Evolutionary conservation across 2,113 vertebrate species (phyloP), one percentile per base, ranked within the genome.

Genomic region (Chloebia gouldiae): DNA sequence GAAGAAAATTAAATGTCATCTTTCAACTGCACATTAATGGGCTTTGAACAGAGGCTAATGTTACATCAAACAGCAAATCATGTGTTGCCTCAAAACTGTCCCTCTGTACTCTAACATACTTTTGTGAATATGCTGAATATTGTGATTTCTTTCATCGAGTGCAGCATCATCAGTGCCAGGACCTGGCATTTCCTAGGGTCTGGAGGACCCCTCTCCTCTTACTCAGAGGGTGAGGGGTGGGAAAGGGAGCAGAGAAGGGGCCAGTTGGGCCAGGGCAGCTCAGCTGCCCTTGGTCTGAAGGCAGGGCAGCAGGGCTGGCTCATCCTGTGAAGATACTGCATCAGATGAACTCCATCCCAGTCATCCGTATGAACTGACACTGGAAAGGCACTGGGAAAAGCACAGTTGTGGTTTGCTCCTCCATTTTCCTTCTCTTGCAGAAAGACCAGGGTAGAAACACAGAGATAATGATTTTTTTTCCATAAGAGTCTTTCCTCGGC

Each of bases 181-280:
- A 59, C 8, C n/a, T 49, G 49, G n/a, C 22, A n/a, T 35, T 69
- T 65, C 35, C 1, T 0, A 0, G n/a, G 33, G 24, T 15, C 10
- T 3, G 0, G 12, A 69, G 54, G 53, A 69, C 18, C 2, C 13
- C 16, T 49, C 44, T 68, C 28, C 3, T 5, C 27, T 39, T 25
- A 15, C 21, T 60, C 1, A 1, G 47, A 88, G n/a, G 17, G 18
- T 2, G 4, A 59, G 9, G 9, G 28, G 13, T 16, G 5, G 21
- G 22, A 87, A 13, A 11, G 12, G 16, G 42, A 17, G 25, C 16
- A 64, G 65, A 51, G 56, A 30, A 53, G 21, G 28, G 19, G 5
- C 5, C 10, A 9, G 1, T 3, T 3, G 45, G 13, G 31, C 18
- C 24, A 28, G 63, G 23, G 15, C 24, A 63, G 24, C 18, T n/a